Conservation (phyloP, 2,888 invertebrate genomes). For the Alitta virens region DNA sequence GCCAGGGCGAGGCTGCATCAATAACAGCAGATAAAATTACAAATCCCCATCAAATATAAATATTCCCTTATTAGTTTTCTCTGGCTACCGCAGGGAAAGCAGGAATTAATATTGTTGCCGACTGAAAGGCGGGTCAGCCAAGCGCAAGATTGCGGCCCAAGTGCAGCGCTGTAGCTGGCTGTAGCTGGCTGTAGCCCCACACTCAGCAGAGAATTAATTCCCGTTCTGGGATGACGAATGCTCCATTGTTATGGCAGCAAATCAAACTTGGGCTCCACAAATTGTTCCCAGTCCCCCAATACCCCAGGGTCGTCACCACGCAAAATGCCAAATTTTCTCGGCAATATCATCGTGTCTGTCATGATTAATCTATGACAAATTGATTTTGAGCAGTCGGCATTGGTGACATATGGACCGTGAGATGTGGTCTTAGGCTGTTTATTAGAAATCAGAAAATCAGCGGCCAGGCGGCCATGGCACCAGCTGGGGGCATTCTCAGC, state of each 20-base stretch:
- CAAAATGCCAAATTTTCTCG: conserved; percentile 11
- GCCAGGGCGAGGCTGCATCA: too few species aligned
- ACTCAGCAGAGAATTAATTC: neutral
- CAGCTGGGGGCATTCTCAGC: too few species aligned
- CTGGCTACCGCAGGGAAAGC: neutral
- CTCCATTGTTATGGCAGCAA: neutral
- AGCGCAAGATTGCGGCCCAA: neutral
- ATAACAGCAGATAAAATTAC: conserved; percentile 5
- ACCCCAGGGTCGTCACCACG: neutral
- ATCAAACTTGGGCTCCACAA: neutral
- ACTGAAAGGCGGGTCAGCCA: conserved; percentile 9
- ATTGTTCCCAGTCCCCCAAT: neutral
- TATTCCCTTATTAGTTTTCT: conserved; percentile 11
- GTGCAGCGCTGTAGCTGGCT: too few species aligned
- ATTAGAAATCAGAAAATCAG: too few species aligned
- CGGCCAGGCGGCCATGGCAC: too few species aligned
- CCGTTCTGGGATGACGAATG: neutral
- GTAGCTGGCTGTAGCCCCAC: too few species aligned
- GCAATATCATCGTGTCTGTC: conserved; percentile 1
- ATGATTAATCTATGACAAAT: conserved; percentile 16
- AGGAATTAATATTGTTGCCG: conserved; percentile 9
- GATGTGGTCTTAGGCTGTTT: too few species aligned
- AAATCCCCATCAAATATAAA: conserved; percentile 15
- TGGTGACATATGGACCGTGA: too few species aligned
- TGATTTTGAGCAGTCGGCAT: conserved; percentile 10